Base-by-base conservation (phyloP, 2,113 vertebrate genomes). In the Myodes glareolus region DNA sequence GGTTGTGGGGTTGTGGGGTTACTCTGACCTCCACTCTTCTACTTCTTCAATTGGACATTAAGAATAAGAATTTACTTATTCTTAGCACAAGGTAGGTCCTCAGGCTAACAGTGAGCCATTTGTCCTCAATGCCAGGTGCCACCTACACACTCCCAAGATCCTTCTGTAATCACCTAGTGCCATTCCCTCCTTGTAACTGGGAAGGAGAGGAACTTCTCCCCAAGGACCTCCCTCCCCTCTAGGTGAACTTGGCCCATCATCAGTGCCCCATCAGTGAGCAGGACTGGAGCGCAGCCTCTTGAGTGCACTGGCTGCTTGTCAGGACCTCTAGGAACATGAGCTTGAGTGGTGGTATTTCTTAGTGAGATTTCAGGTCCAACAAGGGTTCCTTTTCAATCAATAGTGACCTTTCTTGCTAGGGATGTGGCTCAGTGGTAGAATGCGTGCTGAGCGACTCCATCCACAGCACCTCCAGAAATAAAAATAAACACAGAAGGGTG, bases 151-250 rank as follows among this genome's bases (percentile, higher is more conserved):
- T 50, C 4, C 7, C 2, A 55, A 36, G 1, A 1, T 61, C 52
- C 33, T 81, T 58, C 50, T 82, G 7, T 91, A 7, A 47, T 87
- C 0, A 0, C 21, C 80, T 13, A 16, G 19, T 67, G 94, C 90
- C 88, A 93, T 76, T 2, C 61, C 55, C 52, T 86, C 92, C 80
- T 33, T 81, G 19, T 68, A 45, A 0, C 8, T 8, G 33, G 65
- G 78, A 80, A 21, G 88, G 17, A 2, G 42, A 92, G 10, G 36
- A 65, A 75, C 95, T 95, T 97, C 73, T 63, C 88, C 5, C 13
- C 55, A 27, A 27, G n/a, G 55, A 7, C 92, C 42, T 39, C 58
- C 52, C 55, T 10, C 31, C 25, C 4, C 61, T 61, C 5, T 1
- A 5, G 50, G 76, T n/a, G 47, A 93, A 78, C 96, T 25, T 33